phyloP scores from a whole-genome alignment of 2,113 vertebrate species.

The Paraplagusia blochii region DNA sequence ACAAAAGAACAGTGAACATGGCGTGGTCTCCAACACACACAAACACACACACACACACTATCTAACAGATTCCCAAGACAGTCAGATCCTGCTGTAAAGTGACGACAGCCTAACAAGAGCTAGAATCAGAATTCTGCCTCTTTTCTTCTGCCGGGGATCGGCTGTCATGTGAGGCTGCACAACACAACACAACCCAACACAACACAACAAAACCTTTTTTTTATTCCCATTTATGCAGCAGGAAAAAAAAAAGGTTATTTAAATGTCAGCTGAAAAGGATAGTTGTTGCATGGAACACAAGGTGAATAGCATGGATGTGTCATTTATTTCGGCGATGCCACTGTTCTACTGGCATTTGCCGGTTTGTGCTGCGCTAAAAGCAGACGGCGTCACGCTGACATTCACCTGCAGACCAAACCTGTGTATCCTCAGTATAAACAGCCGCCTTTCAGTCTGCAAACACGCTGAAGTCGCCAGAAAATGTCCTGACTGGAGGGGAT shows the following conservation, averaged over 20 bases:
- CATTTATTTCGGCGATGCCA: slow-evolving; percentile 54
- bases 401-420: slow-evolving; percentile 49
- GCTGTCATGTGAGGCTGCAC: slow-evolving; percentile 54
- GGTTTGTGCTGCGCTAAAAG: slow-evolving; percentile 29
- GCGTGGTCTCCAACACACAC: neutral
- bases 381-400: slow-evolving; percentile 26
- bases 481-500: slow-evolving; percentile 48
- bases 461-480: slow-evolving; percentile 50
- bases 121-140: slow-evolving; percentile 54
- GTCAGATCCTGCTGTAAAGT: slow-evolving; percentile 50
- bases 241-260: slow-evolving; percentile 69
- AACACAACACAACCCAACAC: slow-evolving; percentile 39
- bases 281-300: slow-evolving; percentile 51
- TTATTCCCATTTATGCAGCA: slow-evolving; percentile 61
- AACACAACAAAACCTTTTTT: slow-evolving; percentile 57
- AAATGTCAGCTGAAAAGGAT: slow-evolving; percentile 76
- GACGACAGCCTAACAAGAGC: slow-evolving; percentile 61
- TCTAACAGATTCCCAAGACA: slow-evolving; percentile 52
- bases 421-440: slow-evolving; percentile 44
- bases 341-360: slow-evolving; percentile 50
- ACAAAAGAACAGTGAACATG: too few relatives aligned
- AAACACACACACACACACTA: slow-evolving; percentile 19
- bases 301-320: slow-evolving; percentile 65
- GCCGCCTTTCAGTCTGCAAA: slow-evolving; percentile 42
- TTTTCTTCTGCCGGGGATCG: slow-evolving; percentile 54